Base-by-base conservation (phyloP, 2,113 vertebrate genomes). In the Pollachius pollachius region DNA sequence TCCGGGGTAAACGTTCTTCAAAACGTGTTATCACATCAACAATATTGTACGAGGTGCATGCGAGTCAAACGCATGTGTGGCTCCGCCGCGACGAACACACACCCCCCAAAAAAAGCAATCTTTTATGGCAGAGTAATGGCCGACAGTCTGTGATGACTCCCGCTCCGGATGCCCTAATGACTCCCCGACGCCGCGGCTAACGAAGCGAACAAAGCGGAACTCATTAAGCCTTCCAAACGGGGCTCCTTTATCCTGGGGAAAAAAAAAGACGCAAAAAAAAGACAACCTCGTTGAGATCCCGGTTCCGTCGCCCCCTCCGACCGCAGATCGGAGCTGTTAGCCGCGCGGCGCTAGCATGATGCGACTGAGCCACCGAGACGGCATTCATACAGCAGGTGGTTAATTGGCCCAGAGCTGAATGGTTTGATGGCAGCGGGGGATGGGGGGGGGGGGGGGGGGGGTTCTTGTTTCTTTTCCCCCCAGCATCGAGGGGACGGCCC, bases 381-480 rank as follows among this genome's bases (percentile, higher is more conserved):
- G 69, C 77, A 63, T 78, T 84, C 74, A 75, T 76, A 78, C 81
- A 83, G 85, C 85, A 84, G 87, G 85, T 86, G 85, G 85, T 78
- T 88, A 87, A 89, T 87, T 89, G 87, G 87, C 79, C 82, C 68
- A 72, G 78, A 84, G 81, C 73, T 71, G 80, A 74, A 62, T 76
- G 52, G 70, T 34, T 62, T 34, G 30, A 4, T 4, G 6, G 4
- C 4, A 4, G 4, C 4, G 30, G 30, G 4, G 30, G 30, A 4
- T 79, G 74, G 83, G 85, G 23, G 4, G 4, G 6, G 4, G 30
- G 4, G 4, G 30, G 30, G 30, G 4, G 30, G 30, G 30, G 6
- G 4, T 34, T 34, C 30, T 34, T 34, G 30, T 34, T 34, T 34
- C 4, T 34, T 85, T 77, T 88, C 81, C 76, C 82, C 79, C 77